Evolutionary conservation across 2,797 vertebrate genomes (phyloP), one percentile per base, ranked within the genome.

Genomic region (Vultur gryphus): DNA sequence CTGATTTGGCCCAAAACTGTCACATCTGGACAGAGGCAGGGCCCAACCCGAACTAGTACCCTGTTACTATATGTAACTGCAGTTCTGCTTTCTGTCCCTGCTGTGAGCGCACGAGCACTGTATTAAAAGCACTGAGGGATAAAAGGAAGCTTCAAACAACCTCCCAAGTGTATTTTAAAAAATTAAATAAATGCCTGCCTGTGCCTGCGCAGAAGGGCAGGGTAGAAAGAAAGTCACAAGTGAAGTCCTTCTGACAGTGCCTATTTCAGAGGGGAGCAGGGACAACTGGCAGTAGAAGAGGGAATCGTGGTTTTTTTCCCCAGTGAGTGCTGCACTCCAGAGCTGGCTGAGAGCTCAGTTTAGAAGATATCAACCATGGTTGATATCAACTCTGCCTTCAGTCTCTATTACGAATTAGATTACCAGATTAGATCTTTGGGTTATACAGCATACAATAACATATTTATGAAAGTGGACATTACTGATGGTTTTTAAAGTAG

Each of bases 361-460:
- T 46, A 73, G 69, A 87, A 91, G 54, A 62, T 49, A 81, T n/a
- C 66, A 79, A 24, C 58, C 35, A 41, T 7, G 37, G 37, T 37
- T 37, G 39, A 26, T 71, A 91, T 65, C 37, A 37, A 37, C 87
- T 86, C 29, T 89, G 61, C 61, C 79, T 95, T 71, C 61, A 69
- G 51, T 62, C 65, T 82, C 70, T 54, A 49, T 65, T 83, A 51
- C 0, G 1, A 93, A 76, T 84, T 86, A 91, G 69, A 90, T 79
- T 92, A 95, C 65, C 62, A 93, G 58, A 76, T 90, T 51, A 95
- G 83, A 57, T 57, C n/a, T 90, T 82, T 59, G 37, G 8, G 28
- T 48, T 90, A 82, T 57, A 76, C 3, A 25, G 46, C 37, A 93
- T 46, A 66, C 58, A 93, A 31, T 75, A 15, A 73, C 33, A 6